Evolutionary conservation across 1,140 invertebrate genomes (phyloP).

Genomic region (Wasmannia auropunctata): DNA sequence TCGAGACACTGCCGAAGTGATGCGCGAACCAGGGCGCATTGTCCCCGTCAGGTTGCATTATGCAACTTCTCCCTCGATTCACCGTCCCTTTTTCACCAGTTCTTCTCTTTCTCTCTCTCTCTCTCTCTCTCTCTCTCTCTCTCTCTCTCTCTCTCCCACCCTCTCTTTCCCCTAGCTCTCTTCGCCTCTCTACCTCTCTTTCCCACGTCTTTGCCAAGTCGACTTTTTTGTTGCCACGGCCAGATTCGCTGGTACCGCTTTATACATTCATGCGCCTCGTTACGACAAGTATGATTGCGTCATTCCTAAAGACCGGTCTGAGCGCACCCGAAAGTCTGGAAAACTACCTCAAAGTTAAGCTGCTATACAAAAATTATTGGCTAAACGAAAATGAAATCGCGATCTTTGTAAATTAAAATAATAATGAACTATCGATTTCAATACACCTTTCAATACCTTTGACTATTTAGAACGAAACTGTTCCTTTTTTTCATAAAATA

Average conservation of each 20-base stretch:
- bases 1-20: constrained; percentile 64
- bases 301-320: neutral
- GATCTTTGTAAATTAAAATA: neutral
- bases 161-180: neutral
- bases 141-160: neutral
- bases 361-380: neutral
- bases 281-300: constrained; percentile 16
- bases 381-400: neutral
- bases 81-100: constrained; percentile 22
- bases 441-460: neutral
- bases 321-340: neutral
- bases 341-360: neutral
- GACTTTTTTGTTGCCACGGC: constrained; percentile 24
- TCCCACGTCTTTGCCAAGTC: constrained; percentile 27
- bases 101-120: too few species aligned
- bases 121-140: too few species aligned
- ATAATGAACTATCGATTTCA: neutral
- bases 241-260: constrained; percentile 22
- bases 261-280: constrained; percentile 33
- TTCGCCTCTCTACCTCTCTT: neutral
- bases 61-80: constrained; percentile 63
- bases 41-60: constrained; percentile 64
- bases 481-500: too few species aligned
- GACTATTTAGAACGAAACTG: neutral
- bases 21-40: constrained; percentile 66